Percentiles rank a stretch among this genome's conserved stretches.
Evolutionary conservation across 2,113 vertebrate genomes (phyloP).

Genomic region (Myodes glareolus): DNA sequence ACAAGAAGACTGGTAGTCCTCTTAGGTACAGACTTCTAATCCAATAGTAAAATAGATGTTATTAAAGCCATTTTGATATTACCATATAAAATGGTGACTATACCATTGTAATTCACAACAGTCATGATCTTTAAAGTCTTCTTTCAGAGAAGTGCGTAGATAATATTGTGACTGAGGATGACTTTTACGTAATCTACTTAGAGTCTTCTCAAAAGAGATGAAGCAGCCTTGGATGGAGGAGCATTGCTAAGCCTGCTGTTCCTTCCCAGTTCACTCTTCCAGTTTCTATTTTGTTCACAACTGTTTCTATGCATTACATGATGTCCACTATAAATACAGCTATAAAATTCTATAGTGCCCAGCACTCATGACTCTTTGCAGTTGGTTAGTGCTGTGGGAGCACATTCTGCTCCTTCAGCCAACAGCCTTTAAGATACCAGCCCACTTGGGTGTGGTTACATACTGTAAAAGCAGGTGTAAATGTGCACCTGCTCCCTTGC

Average conservation of each 20-base stretch:
- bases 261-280: not conserved
- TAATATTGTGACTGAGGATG: not conserved
- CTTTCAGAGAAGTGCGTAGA: not conserved
- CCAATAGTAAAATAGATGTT: not conserved
- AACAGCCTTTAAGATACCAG: no score
- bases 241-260: not conserved
- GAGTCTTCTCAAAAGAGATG: not conserved
- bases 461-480: no score
- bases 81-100: not conserved
- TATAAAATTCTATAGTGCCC: not conserved
- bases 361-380: not conserved
- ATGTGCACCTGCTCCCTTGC: no score
- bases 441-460: no score
- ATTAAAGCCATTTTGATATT: not conserved
- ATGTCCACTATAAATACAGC: not conserved
- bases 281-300: not conserved
- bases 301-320: not conserved
- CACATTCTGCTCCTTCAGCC: no score
- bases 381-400: not conserved
- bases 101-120: not conserved
- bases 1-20: not conserved
- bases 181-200: not conserved
- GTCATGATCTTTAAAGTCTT: not conserved
- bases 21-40: not conserved
- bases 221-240: not conserved